phyloP scores from a whole-genome alignment of 2,113 vertebrate species.

The Sisor rabdophorus region DNA sequence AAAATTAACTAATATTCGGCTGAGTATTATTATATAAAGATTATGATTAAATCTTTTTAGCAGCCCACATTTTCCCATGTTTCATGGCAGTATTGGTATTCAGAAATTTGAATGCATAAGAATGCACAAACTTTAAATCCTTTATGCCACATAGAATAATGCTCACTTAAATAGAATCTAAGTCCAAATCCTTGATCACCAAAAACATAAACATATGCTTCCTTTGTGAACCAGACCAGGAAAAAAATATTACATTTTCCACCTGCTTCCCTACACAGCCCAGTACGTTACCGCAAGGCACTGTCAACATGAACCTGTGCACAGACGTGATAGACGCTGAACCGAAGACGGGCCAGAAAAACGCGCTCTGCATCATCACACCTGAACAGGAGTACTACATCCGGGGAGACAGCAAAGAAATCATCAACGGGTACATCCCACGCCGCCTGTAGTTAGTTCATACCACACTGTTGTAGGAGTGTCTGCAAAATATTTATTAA shows the following conservation, averaged over 20 bases:
- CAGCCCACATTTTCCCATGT: background rate
- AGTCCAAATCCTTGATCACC: background rate
- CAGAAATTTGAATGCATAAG: background rate
- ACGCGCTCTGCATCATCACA: conserved; percentile 74
- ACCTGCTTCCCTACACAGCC: conserved; percentile 58
- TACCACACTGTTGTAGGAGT: background rate
- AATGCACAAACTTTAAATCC: background rate
- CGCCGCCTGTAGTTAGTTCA: background rate
- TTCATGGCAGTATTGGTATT: background rate
- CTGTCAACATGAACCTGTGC: conserved; percentile 79
- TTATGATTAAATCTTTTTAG: no score
- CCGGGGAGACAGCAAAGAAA: conserved; percentile 76
- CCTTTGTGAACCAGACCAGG: background rate
- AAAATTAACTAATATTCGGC: no score
- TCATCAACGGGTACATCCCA: conserved; percentile 72
- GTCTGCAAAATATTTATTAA: no score
- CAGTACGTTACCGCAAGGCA: conserved; percentile 76
- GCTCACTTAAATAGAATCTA: background rate
- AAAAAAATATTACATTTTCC: conserved; percentile 13
- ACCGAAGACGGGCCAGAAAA: conserved; percentile 77
- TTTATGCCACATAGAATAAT: background rate
- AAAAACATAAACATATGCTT: conserved; percentile 10
- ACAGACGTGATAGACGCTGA: conserved; percentile 74
- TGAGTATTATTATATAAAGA: no score
- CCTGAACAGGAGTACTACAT: conserved; percentile 78